Conservation (phyloP, 2,888 invertebrate species). For the Volucella zonaria region DNA sequence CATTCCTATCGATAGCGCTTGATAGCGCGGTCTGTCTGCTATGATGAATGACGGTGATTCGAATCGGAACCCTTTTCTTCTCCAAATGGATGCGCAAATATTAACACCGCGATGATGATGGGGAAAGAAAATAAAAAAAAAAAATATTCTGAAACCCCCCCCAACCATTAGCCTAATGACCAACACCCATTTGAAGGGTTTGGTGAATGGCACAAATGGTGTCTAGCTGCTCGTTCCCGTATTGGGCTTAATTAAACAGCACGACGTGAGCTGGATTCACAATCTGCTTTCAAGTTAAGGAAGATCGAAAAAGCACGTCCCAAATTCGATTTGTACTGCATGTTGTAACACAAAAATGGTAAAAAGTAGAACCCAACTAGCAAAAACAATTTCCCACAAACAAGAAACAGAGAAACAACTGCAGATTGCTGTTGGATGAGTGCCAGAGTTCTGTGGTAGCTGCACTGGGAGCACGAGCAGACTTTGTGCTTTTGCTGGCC, state of each 20-base stretch:
- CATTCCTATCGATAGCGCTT: background rate
- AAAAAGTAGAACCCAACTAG: conserved; percentile 1
- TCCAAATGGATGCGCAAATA: conserved; percentile 62
- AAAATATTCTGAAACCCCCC: background rate
- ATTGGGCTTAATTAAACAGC: conserved; percentile 64
- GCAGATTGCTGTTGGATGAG: conserved; percentile 51
- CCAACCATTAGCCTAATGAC: conserved; percentile 55
- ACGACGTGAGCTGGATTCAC: conserved; percentile 59
- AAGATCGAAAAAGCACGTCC: conserved; percentile 45
- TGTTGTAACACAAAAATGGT: conserved; percentile 41
- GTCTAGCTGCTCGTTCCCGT: conserved; percentile 16
- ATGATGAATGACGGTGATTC: conserved; percentile 45
- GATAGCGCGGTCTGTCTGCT: conserved; percentile 12
- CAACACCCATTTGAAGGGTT: conserved; percentile 51
- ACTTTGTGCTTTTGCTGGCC: too few species aligned
- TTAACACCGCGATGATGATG: conserved; percentile 6
- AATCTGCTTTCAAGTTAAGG: conserved; percentile 37
- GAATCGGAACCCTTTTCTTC: conserved; percentile 17
- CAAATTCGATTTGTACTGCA: conserved; percentile 54
- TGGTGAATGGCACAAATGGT: conserved; percentile 34
- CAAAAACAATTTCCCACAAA: background rate
- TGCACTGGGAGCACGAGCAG: background rate
- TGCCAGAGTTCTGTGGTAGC: conserved; percentile 35
- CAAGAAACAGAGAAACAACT: conserved; percentile 23
- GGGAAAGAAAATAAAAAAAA: background rate